phyloP scores from a whole-genome alignment of 2,113 vertebrate species.

The Delphinus delphis region DNA sequence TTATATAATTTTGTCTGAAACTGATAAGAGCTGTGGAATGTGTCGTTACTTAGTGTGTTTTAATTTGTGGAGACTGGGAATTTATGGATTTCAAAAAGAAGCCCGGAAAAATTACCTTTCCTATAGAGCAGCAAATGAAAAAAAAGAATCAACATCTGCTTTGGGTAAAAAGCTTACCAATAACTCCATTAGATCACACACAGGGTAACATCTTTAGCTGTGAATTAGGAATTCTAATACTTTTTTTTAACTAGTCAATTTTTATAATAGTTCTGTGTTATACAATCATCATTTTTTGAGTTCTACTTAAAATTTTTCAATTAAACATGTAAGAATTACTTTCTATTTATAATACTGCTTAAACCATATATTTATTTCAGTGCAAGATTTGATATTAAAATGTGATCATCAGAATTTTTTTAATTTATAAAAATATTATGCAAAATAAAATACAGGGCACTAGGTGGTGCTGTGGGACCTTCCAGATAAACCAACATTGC shows the following conservation, averaged over 20 bases:
- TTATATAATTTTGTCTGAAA: background rate
- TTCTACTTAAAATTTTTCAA: background rate
- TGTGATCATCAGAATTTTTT: constrained; percentile 15
- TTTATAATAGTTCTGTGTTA: background rate
- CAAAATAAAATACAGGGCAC: constrained; percentile 70
- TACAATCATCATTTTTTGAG: background rate
- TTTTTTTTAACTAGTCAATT: background rate
- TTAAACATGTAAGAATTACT: background rate
- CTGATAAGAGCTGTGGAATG: background rate
- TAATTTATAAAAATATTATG: constrained; percentile 37
- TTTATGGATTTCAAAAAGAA: constrained; percentile 20
- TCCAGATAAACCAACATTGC: constrained; percentile 49
- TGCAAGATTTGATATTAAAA: constrained; percentile 4
- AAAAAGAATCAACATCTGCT: background rate
- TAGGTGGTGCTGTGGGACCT: constrained; percentile 88
- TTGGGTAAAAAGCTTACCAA: background rate
- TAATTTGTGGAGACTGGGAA: background rate
- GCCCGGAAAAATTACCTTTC: background rate
- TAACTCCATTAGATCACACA: background rate
- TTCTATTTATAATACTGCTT: background rate
- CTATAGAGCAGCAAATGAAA: constrained; percentile 14
- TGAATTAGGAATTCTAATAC: background rate
- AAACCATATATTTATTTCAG: constrained; percentile 32
- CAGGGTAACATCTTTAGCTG: background rate
- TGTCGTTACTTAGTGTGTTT: background rate